These are phyloP conservation scores for Silurus lanzhouensis DNA, from an alignment of 2,797 vertebrate genomes.

Conservation along the genomic window DNA sequence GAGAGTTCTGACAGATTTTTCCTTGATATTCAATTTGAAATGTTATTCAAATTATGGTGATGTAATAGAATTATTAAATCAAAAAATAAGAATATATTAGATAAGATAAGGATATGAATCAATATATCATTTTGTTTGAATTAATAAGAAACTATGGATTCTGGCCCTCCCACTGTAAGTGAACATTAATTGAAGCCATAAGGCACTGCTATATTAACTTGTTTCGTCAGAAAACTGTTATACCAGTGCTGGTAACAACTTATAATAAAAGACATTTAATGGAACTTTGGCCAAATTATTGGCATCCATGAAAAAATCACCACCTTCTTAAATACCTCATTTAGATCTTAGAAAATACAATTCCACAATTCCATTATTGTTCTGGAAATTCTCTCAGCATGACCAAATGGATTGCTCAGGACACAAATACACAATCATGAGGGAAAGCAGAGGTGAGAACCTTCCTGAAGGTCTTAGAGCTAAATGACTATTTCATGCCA, in stretches of 20 bases:
- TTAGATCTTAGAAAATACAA: neutral
- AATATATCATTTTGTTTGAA: neutral
- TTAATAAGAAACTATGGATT: neutral
- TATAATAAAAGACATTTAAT: neutral
- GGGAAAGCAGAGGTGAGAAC: slow-evolving; percentile 60
- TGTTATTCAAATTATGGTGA: neutral
- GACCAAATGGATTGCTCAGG: slow-evolving; percentile 60
- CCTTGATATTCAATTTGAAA: neutral
- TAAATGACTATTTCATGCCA: slow-evolving; percentile 10
- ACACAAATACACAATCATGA: slow-evolving; percentile 62
- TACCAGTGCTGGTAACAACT: neutral
- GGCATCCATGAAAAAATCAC: neutral
- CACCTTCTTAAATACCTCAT: neutral
- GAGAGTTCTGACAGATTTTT: too few species aligned
- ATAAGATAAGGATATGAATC: too few species aligned
- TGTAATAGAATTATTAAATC: neutral
- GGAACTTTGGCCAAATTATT: neutral
- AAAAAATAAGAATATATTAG: neutral
- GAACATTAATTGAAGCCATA: neutral
- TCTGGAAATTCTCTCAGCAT: slow-evolving; percentile 65
- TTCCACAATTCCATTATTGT: slow-evolving; percentile 1
- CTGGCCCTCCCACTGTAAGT: neutral
- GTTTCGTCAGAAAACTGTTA: neutral
- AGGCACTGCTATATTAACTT: neutral
- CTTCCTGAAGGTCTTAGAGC: slow-evolving; percentile 54